Evolutionary conservation across 1,140 invertebrate species (phyloP), one percentile per base, ranked within the genome.

Genomic region (Chionoecetes opilio): DNA sequence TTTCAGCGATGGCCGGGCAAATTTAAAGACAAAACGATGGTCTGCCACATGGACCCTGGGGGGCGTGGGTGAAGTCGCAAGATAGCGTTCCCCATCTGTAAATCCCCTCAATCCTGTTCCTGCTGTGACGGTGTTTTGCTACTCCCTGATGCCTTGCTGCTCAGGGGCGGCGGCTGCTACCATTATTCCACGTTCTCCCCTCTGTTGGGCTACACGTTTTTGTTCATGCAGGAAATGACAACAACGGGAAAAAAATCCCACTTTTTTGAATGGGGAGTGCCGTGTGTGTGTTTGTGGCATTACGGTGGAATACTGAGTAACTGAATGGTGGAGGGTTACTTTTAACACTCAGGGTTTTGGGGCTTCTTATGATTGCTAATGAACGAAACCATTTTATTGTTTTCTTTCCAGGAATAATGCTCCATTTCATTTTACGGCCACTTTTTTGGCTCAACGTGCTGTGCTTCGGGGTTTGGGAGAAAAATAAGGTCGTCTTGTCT

Each of bases 391-490:
- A 38, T 31, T 2, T 37, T 14, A 35, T 29, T n/a, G 34, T 82
- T 14, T 84, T 46, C 29, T 86, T 85, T 86, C 5, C 82, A 94
- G 93, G 75, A 21, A 41, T 94, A 17, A 3, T 85, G 6, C 90
- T 86, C 35, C 93, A 94, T 75, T 91, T 85, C 75, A 86, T 88
- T 9, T 94, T 46, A n/a, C 89, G 91, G 11, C 21, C 93, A 2
- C 91, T 94, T 89, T 94, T 94, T 82, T 94, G 93, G 93, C 93
- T 94, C 17, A 94, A 82, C 84, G 88, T 91, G 3, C 75, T 94
- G 11, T 94, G 93, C 26, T 91, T 94, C 46, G 93, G 91, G 63
- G 89, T 91, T 9, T 94, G 93, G 93, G 91, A 89, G 53, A 91
- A 53, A 63, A 84, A 86, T 26, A 94, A 82, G 93, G 91, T 35